phyloP scores from a whole-genome alignment of 2,797 vertebrate genomes.

The Bufotes viridis region DNA sequence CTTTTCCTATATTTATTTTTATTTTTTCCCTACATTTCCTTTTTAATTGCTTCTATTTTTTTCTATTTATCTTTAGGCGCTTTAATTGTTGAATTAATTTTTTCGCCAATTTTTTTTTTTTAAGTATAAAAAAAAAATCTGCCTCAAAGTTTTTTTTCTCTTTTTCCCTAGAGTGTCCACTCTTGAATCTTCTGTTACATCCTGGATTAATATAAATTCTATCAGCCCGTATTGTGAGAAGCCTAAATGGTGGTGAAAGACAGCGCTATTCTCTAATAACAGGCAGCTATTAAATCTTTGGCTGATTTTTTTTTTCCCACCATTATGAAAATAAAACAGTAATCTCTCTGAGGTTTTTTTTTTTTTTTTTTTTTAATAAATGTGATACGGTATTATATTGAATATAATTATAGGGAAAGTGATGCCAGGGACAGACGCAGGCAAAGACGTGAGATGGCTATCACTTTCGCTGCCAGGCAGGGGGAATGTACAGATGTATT shows the following conservation, averaged over 20 bases:
- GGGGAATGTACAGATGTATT: conserved; percentile 26
- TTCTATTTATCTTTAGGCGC: background rate
- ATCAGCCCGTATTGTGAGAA: conserved; percentile 41
- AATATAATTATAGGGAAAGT: conserved; percentile 41
- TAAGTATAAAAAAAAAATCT: too few relatives aligned
- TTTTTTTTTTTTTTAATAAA: conserved; percentile 43
- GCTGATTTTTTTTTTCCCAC: background rate
- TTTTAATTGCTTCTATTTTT: too few relatives aligned
- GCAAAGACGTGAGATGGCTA: conserved; percentile 19
- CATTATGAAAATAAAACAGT: conserved; percentile 39
- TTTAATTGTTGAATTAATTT: too few relatives aligned
- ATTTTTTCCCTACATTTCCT: too few relatives aligned
- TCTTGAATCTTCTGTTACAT: conserved; percentile 27
- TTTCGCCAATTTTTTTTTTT: background rate
- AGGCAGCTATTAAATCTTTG: conserved; percentile 50
- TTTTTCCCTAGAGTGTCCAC: background rate
- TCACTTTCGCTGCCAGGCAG: conserved; percentile 16
- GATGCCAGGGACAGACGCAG: conserved; percentile 38
- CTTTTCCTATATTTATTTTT: background rate
- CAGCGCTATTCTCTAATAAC: conserved; percentile 39
- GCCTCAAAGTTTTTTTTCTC: background rate
- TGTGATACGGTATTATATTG: conserved; percentile 32
- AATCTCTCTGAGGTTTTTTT: conserved; percentile 35
- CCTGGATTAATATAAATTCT: conserved; percentile 54
- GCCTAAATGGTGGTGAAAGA: conserved; percentile 41